phyloP scores from a whole-genome alignment of 2,113 vertebrate genomes.

The Empidonax traillii region DNA sequence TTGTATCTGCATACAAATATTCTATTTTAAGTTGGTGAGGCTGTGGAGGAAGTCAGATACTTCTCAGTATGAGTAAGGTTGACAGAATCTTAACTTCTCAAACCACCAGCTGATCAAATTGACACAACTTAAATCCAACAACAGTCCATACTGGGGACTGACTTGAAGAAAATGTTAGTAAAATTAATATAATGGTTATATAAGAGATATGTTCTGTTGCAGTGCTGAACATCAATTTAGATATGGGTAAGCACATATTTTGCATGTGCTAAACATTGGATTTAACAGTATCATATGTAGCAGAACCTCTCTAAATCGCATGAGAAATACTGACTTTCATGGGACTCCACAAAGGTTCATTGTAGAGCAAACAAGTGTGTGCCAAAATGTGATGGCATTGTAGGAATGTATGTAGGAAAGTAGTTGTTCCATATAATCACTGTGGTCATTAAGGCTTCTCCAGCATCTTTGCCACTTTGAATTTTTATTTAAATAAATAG shows the following conservation, averaged over 20 bases:
- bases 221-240: background rate
- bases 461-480: background rate
- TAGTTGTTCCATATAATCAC: background rate
- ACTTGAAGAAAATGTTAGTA: background rate
- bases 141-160: background rate
- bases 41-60: background rate
- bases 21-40: background rate
- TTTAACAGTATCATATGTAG: background rate
- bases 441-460: background rate
- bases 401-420: background rate
- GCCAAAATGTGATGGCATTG: background rate
- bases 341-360: background rate
- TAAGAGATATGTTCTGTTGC: background rate
- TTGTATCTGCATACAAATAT: background rate
- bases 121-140: background rate
- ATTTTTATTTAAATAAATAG: conserved; percentile 1
- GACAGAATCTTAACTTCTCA: background rate
- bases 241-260: background rate
- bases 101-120: background rate
- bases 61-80: background rate
- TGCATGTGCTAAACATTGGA: background rate
- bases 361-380: background rate
- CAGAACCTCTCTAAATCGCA: background rate
- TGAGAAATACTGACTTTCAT: background rate
- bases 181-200: background rate